These are phyloP conservation scores for Acromyrmex echinatior DNA, from an alignment of 1,140 invertebrate species.

Conservation along the genomic window DNA sequence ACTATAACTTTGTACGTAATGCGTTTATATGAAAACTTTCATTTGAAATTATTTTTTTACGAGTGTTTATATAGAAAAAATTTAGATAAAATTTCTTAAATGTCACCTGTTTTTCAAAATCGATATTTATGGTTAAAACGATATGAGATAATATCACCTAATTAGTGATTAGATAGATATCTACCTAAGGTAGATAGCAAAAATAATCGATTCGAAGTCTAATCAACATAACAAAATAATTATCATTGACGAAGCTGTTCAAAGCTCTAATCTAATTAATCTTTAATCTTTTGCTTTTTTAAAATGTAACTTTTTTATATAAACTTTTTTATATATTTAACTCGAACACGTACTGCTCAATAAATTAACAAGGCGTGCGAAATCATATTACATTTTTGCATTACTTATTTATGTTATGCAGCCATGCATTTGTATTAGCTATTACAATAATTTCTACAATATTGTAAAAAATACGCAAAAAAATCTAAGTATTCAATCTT, in stretches of 20 bases:
- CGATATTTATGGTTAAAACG: not conserved
- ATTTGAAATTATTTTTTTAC: not conserved
- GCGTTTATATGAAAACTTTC: not conserved
- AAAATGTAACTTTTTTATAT: not conserved
- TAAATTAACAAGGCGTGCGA: not conserved
- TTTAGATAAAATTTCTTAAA: not conserved
- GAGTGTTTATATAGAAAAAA: not conserved
- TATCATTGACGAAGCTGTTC: not conserved
- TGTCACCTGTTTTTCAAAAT: not conserved
- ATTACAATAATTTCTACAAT: not conserved
- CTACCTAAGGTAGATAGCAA: not conserved
- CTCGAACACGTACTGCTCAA: not conserved
- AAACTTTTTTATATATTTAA: not conserved
- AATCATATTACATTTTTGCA: not conserved
- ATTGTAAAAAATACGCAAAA: not conserved
- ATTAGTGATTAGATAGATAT: constrained; percentile 2
- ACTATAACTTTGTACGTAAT: not conserved
- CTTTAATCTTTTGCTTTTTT: not conserved
- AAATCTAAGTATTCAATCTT: not conserved
- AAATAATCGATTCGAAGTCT: not conserved
- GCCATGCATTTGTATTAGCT: not conserved
- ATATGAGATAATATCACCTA: not conserved
- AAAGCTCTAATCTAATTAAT: no score
- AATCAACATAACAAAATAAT: constrained; percentile 22
- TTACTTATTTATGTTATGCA: not conserved